Evolutionary conservation across 2,888 invertebrate species (phyloP).

Genomic region (Loripinus fragilis): DNA sequence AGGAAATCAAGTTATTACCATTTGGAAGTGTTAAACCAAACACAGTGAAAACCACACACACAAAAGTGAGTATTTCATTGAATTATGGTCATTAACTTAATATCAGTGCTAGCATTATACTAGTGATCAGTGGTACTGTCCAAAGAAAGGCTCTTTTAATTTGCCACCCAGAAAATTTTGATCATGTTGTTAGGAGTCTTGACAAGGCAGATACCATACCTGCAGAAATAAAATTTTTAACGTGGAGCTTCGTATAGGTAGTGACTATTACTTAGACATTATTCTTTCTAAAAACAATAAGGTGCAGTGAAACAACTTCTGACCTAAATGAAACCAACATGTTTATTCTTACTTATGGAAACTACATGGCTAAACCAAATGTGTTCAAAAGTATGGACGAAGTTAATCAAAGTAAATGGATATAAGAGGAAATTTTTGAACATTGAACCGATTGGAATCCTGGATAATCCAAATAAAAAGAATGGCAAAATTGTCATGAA

Average conservation of each 20-base stretch:
- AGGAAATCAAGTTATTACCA: constrained; percentile 28
- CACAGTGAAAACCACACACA: constrained; percentile 18
- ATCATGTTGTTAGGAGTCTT: constrained; percentile 14
- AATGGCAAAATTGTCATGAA: constrained; percentile 25
- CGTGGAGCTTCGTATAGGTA: constrained; percentile 32
- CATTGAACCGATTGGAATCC: constrained; percentile 30
- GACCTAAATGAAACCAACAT: constrained; percentile 17
- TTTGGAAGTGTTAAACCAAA: constrained; percentile 17
- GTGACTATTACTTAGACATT: too few species aligned
- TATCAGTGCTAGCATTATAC: constrained; percentile 31
- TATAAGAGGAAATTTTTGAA: constrained; percentile 37
- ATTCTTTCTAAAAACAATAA: constrained; percentile 26
- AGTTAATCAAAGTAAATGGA: background rate
- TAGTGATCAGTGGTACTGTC: constrained; percentile 30
- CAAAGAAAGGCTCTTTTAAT: constrained; percentile 20
- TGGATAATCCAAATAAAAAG: constrained; percentile 4
- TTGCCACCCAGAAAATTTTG: background rate
- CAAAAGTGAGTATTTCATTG: constrained; percentile 23
- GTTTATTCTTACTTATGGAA: constrained; percentile 28
- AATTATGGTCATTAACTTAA: constrained; percentile 16
- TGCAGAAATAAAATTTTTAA: constrained; percentile 17
- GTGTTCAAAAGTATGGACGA: constrained; percentile 25
- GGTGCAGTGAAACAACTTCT: constrained; percentile 18
- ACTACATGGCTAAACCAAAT: background rate
- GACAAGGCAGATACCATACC: constrained; percentile 26